Base-by-base conservation (phyloP, 2,113 vertebrate genomes). In the Psittacus erithacus region DNA sequence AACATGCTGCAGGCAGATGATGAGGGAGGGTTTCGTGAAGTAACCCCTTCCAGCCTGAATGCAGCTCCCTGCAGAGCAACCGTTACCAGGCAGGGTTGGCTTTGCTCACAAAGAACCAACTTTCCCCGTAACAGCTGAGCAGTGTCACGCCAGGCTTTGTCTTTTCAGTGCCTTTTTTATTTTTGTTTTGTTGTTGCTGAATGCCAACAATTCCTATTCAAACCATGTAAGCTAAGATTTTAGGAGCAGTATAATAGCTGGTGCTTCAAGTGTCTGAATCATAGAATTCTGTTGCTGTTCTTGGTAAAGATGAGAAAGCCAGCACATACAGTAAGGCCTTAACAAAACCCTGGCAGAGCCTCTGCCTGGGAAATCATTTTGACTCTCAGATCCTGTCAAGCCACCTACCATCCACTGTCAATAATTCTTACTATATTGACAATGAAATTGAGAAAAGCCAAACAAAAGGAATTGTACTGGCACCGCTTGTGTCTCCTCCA, bases 31-130 rank as follows among this genome's bases (percentile, higher is more conserved):
- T 65, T 90, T 69, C 4, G 46, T 39, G 47, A 78, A 60, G 13
- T 53, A 53, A 88, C 39, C 73, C 43, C 17, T 80, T 81, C 28
- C 81, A 86, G 79, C 53, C 80, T 44, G 62, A 64, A 79, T 9
- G n/a, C 88, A 75, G 88, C 50, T 88, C 80, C 87, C 80, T 76
- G 8, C 49, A 4, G 76, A 96, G 94, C 95, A 97, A 96, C 91
- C 49, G 92, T 97, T 96, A 96, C 91, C 86, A 93, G 63, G 94
- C 79, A 94, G 94, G 71, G 84, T 65, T 96, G 87, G 88, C 84
- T 97, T 98, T 91, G 82, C 90, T 97, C 97, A 97, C 93, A 97
- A 97, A 96, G 97, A 93, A 94, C 68, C 53, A 91, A 82, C 88
- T 75, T 78, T 44, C 49, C 75, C 43, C 23, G 31, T 92, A 69